phyloP scores from a whole-genome alignment of 2,113 vertebrate genomes.

The Vicugna pacos region DNA sequence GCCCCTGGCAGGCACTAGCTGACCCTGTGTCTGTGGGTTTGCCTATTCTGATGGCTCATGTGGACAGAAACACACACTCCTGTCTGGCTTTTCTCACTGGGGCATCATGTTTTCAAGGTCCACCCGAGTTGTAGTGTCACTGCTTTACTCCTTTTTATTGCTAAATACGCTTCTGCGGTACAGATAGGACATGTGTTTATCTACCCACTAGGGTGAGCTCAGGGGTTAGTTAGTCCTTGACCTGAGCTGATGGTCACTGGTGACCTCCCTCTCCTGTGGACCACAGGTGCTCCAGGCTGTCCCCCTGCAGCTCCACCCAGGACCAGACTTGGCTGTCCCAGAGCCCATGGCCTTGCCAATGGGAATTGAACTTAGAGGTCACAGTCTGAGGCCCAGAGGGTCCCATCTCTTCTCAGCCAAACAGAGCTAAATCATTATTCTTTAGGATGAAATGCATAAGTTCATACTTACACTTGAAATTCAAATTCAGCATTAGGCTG shows the following conservation, averaged over 20 bases:
- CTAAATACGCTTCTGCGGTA: accelerated
- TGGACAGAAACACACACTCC: background rate
- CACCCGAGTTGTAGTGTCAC: accelerated
- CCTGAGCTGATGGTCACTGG: background rate
- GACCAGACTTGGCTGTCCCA: accelerated
- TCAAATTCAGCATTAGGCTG: accelerated
- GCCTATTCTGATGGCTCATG: too few species aligned
- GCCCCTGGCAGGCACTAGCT: too few species aligned
- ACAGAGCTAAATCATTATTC: background rate
- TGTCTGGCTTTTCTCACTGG: accelerated
- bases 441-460: background rate
- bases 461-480: background rate
- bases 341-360: background rate
- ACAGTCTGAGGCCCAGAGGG: background rate
- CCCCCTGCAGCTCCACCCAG: too few species aligned
- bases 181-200: accelerated
- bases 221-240: background rate
- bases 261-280: too few species aligned
- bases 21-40: background rate
- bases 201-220: accelerated
- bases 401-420: background rate
- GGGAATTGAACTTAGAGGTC: background rate
- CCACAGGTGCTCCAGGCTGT: too few species aligned
- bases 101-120: background rate
- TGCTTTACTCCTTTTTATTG: too few species aligned